These are phyloP conservation scores for Somateria mollissima DNA, from an alignment of 2,797 vertebrate genomes.

Conservation along the genomic window DNA sequence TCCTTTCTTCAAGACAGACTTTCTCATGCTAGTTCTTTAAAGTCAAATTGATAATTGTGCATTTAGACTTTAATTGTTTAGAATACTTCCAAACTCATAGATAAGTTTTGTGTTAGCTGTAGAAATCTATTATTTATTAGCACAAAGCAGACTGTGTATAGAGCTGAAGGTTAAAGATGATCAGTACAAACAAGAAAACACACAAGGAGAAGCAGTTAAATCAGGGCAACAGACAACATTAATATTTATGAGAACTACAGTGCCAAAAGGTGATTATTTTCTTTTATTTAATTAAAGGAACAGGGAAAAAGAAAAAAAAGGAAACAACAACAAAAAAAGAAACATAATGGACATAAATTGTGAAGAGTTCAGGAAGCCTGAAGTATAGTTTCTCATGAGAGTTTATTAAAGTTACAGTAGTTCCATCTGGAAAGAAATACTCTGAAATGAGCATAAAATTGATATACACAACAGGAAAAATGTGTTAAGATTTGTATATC, in stretches of 20 bases:
- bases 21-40: not conserved
- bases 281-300: slow-evolving; percentile 1
- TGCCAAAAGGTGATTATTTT: not conserved
- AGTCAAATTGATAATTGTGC: not conserved
- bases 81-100: not conserved
- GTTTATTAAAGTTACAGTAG: not conserved
- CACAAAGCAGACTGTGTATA: not conserved
- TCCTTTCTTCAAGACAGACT: not conserved
- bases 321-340: too few relatives aligned
- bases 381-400: not conserved
- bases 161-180: slow-evolving; percentile 47
- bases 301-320: not conserved
- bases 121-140: slow-evolving; percentile 36
- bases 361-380: not conserved
- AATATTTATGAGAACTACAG: slow-evolving; percentile 22
- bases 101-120: not conserved
- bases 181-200: not conserved
- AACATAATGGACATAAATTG: not conserved
- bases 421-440: not conserved
- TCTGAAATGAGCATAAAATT: not conserved
- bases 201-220: not conserved
- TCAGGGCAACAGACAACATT: not conserved
- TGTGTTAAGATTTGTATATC: not conserved
- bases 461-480: not conserved
- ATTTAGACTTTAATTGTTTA: slow-evolving; percentile 32